Base-by-base conservation (phyloP, 1,140 invertebrate genomes). In the Bombus huntii region DNA sequence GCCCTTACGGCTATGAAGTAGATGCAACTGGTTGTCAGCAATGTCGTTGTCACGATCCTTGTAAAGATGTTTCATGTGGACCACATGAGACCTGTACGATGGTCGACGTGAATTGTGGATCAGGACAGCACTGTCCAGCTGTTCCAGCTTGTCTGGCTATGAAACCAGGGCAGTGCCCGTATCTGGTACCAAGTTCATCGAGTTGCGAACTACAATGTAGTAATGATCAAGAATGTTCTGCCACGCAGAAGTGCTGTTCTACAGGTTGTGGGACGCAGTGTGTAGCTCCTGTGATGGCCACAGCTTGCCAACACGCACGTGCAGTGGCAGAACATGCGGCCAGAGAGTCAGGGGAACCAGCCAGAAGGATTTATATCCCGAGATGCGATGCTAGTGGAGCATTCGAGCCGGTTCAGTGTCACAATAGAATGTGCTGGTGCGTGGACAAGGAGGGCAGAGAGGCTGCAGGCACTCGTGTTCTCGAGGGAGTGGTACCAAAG, bases 241-340 rank as follows among this genome's bases (percentile, higher is more conserved):
- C 96, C 0, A 95, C 95, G 0, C 95, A 96, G 62, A 97, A 97
- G 83, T 98, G 98, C 93, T 98, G 98, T 91, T 97, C 97, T 2
- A 98, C 98, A 70, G 98, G 98, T 62, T 98, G 98, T 92, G 98
- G 98, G 3, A 98, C 97, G 1, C 97, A 97, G 87, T 98, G 98
- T 91, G 96, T 97, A 1, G 94, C 96, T 62, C 97, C 97, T 0
- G 95, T 97, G 28, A 94, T 97, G 85, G 96, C 97, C 79, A 97
- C 97, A 8, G 97, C 97, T 28, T 98, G 98, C 91, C 97, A 98
- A 92, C 97, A 98, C 86, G 96, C 96, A 31, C 94, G 95, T 87
- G 95, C 96, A 9, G 95, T 97, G 1, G 96, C 97, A 2, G 96
- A 98, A 80, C 97, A 98, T 91, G 97, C 97, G 68, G 97, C 97